Evolutionary conservation across 2,113 vertebrate genomes (phyloP).

Genomic region (Scytalopus superciliaris): DNA sequence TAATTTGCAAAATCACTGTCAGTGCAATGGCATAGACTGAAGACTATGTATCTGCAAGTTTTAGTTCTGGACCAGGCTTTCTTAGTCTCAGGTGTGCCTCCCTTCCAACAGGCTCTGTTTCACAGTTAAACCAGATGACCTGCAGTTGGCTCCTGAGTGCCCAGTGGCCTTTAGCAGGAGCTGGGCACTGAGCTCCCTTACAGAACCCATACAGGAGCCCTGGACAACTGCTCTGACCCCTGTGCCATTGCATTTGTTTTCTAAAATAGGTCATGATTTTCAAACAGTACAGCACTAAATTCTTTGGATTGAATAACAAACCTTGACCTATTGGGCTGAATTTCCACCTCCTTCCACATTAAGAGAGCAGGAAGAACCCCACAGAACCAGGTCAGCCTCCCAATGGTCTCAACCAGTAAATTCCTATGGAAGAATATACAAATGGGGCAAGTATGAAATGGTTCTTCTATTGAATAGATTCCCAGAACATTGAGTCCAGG

Average conservation of each 20-base stretch:
- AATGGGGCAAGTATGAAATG: fast-evolving
- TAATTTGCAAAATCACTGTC: neutral
- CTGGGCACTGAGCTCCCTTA: neutral
- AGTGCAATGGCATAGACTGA: neutral
- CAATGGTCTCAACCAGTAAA: neutral
- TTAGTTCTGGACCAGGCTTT: neutral
- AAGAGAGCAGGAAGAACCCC: neutral
- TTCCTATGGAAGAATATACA: neutral
- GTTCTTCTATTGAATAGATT: neutral
- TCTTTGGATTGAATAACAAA: neutral
- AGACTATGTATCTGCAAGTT: neutral
- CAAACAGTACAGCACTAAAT: neutral
- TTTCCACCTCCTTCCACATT: neutral
- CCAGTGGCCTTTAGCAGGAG: neutral
- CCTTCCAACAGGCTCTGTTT: neutral
- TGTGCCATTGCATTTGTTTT: neutral
- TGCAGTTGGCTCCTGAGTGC: neutral
- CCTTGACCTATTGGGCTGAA: neutral
- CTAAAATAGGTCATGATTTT: neutral
- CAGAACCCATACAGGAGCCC: neutral
- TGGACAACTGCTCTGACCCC: neutral
- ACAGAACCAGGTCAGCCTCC: neutral
- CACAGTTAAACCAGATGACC: neutral
- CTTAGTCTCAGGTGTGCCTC: neutral
- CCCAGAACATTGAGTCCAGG: neutral